A percentile compares a stretch with the other conserved stretches of the same genome.
Conservation (phyloP, 2,113 vertebrate species). For the Epinephelus cyanopodus region DNA sequence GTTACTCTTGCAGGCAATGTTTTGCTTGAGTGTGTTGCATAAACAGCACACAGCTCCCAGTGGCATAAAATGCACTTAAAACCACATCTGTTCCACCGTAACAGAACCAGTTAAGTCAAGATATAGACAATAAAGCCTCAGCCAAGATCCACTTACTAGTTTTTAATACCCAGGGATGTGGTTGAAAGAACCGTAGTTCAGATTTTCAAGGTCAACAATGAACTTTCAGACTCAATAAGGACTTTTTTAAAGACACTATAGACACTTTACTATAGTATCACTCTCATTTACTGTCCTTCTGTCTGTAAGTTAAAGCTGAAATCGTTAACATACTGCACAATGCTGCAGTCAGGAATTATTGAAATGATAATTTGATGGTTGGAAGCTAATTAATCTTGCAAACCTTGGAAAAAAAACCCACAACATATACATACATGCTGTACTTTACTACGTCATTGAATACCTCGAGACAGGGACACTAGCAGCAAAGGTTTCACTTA, state of each 20-base stretch:
- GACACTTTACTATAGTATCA: not conserved
- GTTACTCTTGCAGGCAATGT: conserved; percentile 6
- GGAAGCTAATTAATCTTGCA: not conserved
- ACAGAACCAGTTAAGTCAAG: conserved; percentile 7
- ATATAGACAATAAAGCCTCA: not conserved
- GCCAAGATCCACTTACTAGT: not conserved
- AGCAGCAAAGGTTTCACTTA: not conserved
- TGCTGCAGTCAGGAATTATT: not conserved
- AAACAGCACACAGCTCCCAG: conserved; percentile 12
- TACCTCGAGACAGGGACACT: not conserved
- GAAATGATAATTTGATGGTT: not conserved
- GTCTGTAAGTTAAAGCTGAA: not conserved
- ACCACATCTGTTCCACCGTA: conserved; percentile 8
- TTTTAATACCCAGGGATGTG: not conserved
- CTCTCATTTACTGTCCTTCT: not conserved
- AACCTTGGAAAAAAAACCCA: not conserved
- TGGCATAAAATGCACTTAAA: conserved; percentile 33
- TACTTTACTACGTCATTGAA: not conserved
- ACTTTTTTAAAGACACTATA: not conserved
- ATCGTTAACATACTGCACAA: not conserved
- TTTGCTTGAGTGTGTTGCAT: conserved; percentile 31
- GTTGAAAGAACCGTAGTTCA: not conserved
- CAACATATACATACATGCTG: no score
- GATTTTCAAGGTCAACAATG: conserved; percentile 6
- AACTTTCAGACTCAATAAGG: not conserved